A percentile compares a stretch with the other conserved stretches of the same genome.
Conservation (phyloP, 2,113 vertebrate genomes). For the Python bivittatus region DNA sequence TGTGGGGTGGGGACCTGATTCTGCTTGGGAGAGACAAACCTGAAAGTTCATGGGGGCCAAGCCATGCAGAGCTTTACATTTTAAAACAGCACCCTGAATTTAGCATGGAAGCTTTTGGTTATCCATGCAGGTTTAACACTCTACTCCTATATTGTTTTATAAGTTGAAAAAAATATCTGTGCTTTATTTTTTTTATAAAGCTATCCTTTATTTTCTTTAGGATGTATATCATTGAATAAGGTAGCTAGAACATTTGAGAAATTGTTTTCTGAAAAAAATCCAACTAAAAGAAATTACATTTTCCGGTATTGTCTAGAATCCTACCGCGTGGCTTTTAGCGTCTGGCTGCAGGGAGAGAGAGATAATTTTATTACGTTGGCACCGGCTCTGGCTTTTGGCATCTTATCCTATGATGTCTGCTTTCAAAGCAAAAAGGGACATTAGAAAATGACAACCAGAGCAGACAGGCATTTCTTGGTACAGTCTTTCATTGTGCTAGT, state of each 20-base stretch:
- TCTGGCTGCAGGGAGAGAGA: not conserved
- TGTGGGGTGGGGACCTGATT: not conserved
- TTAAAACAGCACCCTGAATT: not conserved
- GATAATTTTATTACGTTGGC: not conserved
- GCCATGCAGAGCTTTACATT: not conserved
- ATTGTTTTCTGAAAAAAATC: conserved; percentile 2
- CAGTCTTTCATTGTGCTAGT: not conserved
- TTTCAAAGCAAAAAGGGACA: conserved; percentile 10
- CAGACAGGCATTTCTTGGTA: conserved; percentile 8
- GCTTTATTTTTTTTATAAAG: not conserved
- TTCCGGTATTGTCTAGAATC: conserved; percentile 21
- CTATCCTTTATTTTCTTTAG: not conserved
- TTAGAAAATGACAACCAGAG: conserved; percentile 11
- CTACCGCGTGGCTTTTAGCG: not conserved
- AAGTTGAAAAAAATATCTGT: not conserved
- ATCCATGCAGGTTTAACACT: not conserved
- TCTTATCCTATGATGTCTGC: conserved; percentile 1
- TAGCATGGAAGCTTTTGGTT: not conserved
- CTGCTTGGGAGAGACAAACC: not conserved
- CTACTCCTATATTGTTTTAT: not conserved
- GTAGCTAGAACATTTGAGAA: not conserved
- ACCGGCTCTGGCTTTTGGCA: conserved; percentile 13
- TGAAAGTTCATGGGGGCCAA: not conserved
- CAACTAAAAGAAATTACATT: conserved; percentile 18
- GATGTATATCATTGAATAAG: not conserved